phyloP scores from a whole-genome alignment of 2,888 invertebrate species.

The Thera britannica region DNA sequence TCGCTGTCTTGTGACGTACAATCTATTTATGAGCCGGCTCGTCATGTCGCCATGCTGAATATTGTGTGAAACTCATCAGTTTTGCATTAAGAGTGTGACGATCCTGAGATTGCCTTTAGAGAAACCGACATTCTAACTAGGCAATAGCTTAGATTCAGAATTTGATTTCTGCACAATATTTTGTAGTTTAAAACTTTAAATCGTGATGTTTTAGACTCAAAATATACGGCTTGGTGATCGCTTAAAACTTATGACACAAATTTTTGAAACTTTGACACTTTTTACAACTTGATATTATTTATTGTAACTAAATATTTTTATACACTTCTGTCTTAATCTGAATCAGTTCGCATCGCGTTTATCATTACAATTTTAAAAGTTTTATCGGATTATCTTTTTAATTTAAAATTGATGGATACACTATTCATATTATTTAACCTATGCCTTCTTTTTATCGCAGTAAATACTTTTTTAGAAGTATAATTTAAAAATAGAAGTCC shows the following conservation, averaged over 20 bases:
- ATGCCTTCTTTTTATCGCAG: background rate
- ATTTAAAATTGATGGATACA: background rate
- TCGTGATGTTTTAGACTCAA: too few relatives aligned
- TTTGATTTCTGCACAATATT: background rate
- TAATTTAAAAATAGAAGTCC: too few relatives aligned
- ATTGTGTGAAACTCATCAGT: constrained; percentile 48
- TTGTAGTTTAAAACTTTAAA: too few relatives aligned
- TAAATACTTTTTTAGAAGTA: background rate
- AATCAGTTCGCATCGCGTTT: background rate
- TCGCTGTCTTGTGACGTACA: constrained; percentile 7
- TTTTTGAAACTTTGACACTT: too few relatives aligned
- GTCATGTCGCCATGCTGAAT: constrained; percentile 31
- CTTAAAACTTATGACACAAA: too few relatives aligned
- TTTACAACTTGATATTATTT: background rate
- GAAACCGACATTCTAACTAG: constrained; percentile 25
- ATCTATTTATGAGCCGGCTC: constrained; percentile 42
- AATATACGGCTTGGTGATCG: too few relatives aligned
- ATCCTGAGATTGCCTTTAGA: constrained; percentile 26
- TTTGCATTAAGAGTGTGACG: constrained; percentile 47
- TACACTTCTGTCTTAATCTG: background rate
- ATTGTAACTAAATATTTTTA: background rate
- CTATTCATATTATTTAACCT: background rate
- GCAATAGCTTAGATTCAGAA: constrained; percentile 12
- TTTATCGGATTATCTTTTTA: background rate
- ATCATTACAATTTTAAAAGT: too few relatives aligned